Evolutionary conservation across 2,797 vertebrate genomes (phyloP).

Genomic region (Bradypodion pumilum): DNA sequence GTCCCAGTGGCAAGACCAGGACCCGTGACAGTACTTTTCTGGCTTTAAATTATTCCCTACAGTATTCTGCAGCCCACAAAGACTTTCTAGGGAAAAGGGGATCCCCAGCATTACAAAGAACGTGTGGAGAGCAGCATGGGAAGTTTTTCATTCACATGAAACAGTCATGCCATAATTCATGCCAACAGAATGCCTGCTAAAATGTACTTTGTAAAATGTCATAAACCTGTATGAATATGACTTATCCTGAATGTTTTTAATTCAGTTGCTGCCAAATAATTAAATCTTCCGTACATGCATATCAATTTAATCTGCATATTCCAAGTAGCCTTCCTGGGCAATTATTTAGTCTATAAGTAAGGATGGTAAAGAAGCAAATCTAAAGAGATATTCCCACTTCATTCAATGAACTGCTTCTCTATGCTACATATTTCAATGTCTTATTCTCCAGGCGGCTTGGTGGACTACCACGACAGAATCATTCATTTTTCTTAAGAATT

Average conservation of each 20-base stretch:
- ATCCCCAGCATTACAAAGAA: no score
- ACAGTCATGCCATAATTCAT: no score
- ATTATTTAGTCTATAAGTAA: neutral
- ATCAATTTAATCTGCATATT: slow-evolving; percentile 14
- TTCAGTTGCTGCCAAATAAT: neutral
- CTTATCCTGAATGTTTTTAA: no score
- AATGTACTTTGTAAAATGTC: neutral
- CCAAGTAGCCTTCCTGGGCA: neutral
- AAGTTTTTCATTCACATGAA: no score
- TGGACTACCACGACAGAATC: neutral
- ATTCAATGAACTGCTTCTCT: neutral
- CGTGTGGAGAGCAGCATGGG: no score
- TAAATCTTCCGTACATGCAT: neutral
- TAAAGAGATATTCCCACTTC: neutral
- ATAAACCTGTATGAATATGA: neutral
- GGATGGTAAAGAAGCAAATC: neutral
- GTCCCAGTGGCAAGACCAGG: no score
- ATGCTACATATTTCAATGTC: slow-evolving; percentile 15
- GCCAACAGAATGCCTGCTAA: neutral
- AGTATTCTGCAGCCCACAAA: no score
- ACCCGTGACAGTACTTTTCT: no score
- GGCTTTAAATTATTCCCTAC: no score
- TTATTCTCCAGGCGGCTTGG: neutral
- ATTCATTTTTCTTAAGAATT: slow-evolving; percentile 19
- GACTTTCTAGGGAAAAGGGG: neutral